Evolutionary conservation across 2,113 vertebrate genomes (phyloP).

Genomic region (Eonycteris spelaea): DNA sequence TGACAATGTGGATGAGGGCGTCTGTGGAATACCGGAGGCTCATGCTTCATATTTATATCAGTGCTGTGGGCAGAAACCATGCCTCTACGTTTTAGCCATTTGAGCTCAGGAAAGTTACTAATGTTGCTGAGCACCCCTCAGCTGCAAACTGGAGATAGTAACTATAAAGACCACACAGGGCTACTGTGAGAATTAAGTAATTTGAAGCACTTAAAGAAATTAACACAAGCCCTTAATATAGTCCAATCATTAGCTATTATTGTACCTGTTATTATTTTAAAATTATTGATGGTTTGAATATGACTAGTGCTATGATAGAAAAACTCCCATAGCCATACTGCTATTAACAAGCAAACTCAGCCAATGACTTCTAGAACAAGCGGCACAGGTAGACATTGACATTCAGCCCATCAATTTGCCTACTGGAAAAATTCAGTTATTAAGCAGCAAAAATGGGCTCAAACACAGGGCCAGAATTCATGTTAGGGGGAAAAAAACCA

Average conservation of each 20-base stretch:
- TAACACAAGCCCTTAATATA: background rate
- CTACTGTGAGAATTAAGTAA: background rate
- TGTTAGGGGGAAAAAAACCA: background rate
- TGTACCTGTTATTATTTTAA: background rate
- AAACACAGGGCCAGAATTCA: background rate
- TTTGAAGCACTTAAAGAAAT: background rate
- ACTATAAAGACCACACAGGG: background rate
- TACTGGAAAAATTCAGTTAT: background rate
- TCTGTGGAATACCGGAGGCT: background rate
- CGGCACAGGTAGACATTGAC: background rate
- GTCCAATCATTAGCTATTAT: background rate
- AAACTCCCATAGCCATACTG: background rate
- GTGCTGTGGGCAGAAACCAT: background rate
- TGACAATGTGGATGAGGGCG: background rate
- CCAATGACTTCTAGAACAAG: background rate
- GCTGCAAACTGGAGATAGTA: background rate
- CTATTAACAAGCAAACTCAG: conserved; percentile 23
- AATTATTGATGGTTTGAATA: background rate
- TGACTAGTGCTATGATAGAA: background rate
- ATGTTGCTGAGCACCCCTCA: background rate
- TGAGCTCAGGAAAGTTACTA: background rate
- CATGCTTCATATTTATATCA: fast-evolving
- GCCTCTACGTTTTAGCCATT: background rate
- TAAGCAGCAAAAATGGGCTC: background rate
- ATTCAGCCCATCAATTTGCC: background rate